Evolutionary conservation across 2,113 vertebrate species (phyloP).

Genomic region (Anarhynchus alexandrinus): DNA sequence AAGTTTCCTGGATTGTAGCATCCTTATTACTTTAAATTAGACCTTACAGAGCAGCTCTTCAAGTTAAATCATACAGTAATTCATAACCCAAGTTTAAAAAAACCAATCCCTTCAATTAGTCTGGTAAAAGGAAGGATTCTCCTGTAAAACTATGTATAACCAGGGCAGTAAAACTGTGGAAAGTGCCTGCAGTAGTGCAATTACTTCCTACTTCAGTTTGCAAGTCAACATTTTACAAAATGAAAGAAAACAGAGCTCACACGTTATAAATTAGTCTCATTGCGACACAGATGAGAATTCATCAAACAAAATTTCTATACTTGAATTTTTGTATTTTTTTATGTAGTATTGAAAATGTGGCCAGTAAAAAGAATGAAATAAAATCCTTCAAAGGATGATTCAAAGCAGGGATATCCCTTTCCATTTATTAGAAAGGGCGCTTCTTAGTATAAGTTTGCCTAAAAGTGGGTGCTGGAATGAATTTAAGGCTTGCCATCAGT

Average conservation of each 20-base stretch:
- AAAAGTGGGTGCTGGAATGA: neutral
- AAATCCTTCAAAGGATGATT: neutral
- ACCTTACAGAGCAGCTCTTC: neutral
- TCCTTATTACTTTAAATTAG: slow-evolving; percentile 16
- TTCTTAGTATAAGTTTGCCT: neutral
- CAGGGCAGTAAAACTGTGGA: neutral
- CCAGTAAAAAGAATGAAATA: neutral
- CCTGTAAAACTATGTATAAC: neutral
- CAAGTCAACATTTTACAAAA: neutral
- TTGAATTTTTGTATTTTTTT: neutral
- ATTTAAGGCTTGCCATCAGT: neutral
- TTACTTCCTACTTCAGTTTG: neutral
- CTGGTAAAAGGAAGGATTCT: neutral
- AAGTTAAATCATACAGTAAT: neutral
- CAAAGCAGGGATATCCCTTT: neutral
- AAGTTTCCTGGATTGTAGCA: slow-evolving; percentile 23
- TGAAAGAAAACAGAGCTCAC: neutral
- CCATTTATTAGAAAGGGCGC: neutral
- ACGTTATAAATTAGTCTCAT: neutral
- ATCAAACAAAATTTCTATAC: neutral
- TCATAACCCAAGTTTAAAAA: neutral
- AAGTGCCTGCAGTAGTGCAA: neutral
- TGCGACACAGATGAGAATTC: neutral
- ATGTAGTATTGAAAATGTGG: neutral
- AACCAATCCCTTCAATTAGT: neutral